A percentile compares a stretch with the other conserved stretches of the same genome.
phyloP scores from a whole-genome alignment of 2,113 vertebrate genomes.

The Archocentrus centrarchus region DNA sequence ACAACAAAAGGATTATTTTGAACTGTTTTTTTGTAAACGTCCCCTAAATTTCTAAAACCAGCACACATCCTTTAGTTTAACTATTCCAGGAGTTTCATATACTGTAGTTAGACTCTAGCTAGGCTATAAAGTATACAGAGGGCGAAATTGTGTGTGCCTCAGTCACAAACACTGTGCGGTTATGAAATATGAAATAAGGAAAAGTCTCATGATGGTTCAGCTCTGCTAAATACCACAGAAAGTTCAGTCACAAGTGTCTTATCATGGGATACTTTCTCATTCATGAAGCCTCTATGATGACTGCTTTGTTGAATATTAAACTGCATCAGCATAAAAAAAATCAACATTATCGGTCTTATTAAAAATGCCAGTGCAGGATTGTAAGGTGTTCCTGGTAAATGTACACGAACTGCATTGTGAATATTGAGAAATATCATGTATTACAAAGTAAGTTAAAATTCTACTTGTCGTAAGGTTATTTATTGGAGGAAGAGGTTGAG shows the following conservation, averaged over 20 bases:
- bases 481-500: too few relatives aligned
- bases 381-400: background rate
- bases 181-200: constrained; percentile 1
- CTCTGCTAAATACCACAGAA: constrained; percentile 8
- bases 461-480: too few relatives aligned
- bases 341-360: background rate
- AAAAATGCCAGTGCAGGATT: background rate
- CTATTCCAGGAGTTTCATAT: background rate
- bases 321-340: background rate
- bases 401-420: background rate
- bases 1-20: too few relatives aligned
- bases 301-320: background rate
- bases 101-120: background rate
- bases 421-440: background rate
- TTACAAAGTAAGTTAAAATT: too few relatives aligned
- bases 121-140: background rate
- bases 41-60: background rate
- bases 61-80: background rate
- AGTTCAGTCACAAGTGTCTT: constrained; percentile 30
- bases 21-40: background rate
- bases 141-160: background rate
- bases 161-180: background rate
- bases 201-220: constrained; percentile 12
- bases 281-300: background rate
- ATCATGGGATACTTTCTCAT: constrained; percentile 7